Conservation (phyloP, 2,113 vertebrate species). For the Cercocebus atys region DNA sequence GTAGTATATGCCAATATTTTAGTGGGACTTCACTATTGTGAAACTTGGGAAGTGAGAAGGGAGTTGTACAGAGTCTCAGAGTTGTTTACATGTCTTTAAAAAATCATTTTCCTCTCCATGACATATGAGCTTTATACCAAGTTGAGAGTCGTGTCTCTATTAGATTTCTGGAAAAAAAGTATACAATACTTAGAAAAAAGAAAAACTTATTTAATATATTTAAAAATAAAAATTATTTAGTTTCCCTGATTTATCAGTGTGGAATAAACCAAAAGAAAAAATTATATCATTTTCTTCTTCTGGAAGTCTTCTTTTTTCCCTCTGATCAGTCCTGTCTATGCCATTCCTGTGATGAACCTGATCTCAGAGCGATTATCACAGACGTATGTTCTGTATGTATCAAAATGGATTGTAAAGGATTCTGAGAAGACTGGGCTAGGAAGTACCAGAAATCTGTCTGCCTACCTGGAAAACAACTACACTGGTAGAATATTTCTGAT, state of each 20-base stretch:
- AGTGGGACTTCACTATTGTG: not conserved
- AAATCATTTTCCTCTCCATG: not conserved
- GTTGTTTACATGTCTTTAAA: not conserved
- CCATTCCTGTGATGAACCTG: not conserved
- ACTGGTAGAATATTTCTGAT: too few relatives aligned
- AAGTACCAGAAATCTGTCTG: too few relatives aligned
- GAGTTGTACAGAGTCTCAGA: not conserved
- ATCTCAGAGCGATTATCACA: not conserved
- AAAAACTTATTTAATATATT: too few relatives aligned
- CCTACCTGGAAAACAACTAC: too few relatives aligned
- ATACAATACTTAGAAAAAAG: not conserved
- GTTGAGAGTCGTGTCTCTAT: not conserved
- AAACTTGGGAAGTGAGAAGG: not conserved
- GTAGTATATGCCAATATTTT: too few relatives aligned
- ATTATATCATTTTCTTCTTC: not conserved
- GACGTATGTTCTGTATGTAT: too few relatives aligned
- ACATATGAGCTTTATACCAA: not conserved
- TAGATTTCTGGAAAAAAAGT: not conserved
- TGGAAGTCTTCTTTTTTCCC: not conserved
- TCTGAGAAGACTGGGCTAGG: not conserved
- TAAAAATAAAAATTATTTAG: too few relatives aligned
- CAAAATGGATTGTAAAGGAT: not conserved
- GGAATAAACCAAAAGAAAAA: not conserved
- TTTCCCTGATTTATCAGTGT: not conserved
- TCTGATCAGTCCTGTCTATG: not conserved